Evolutionary conservation across 2,888 invertebrate genomes (phyloP).

Genomic region (Pterostichus madidus): DNA sequence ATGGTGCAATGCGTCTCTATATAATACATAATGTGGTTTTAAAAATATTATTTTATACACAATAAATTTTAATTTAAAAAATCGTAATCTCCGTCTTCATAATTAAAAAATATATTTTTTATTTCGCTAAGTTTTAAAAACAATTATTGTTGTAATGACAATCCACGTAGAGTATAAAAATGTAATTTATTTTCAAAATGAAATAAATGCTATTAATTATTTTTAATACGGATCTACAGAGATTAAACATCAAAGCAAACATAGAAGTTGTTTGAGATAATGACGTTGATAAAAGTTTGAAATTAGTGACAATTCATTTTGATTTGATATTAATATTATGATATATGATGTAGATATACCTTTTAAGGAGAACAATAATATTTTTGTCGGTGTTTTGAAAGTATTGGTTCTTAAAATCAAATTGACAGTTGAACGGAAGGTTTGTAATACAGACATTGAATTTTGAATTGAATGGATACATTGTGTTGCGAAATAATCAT

Average conservation of each 20-base stretch:
- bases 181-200: background rate
- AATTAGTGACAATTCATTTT: slow-evolving; percentile 27
- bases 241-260: background rate
- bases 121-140: too few species aligned
- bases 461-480: slow-evolving; percentile 44
- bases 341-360: slow-evolving; percentile 24
- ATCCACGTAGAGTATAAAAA: too few species aligned
- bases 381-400: slow-evolving; percentile 52
- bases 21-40: too few species aligned
- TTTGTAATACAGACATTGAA: slow-evolving; percentile 53
- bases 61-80: too few species aligned
- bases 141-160: too few species aligned
- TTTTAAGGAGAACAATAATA: slow-evolving; percentile 46
- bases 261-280: background rate
- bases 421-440: slow-evolving; percentile 50
- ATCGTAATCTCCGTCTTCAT: too few species aligned
- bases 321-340: slow-evolving; percentile 32
- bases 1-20: too few species aligned
- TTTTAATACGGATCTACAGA: background rate
- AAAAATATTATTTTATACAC: too few species aligned
- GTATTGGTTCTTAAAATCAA: slow-evolving; percentile 31
- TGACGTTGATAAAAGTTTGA: background rate
- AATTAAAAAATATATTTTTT: too few species aligned
- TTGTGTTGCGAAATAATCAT: slow-evolving; percentile 53
- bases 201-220: background rate